phyloP scores from a whole-genome alignment of 2,888 invertebrate genomes.

The Platerodrilus igneus region DNA sequence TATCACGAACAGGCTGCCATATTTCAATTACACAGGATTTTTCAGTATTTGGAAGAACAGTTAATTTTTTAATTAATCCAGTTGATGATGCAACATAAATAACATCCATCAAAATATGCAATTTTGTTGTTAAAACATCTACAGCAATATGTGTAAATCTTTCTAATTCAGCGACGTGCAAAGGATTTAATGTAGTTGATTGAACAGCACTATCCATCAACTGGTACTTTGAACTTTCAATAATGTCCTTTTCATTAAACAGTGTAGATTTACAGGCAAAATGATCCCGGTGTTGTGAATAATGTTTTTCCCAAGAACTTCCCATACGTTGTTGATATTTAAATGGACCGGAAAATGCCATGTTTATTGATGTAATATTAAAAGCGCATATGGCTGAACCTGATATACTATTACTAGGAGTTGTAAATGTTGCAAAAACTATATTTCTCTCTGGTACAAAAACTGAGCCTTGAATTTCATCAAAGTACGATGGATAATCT shows the following conservation, averaged over 20 bases:
- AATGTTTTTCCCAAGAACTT: slow-evolving; percentile 71
- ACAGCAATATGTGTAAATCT: slow-evolving; percentile 74
- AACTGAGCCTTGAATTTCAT: slow-evolving; percentile 81
- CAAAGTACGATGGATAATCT: slow-evolving; percentile 81
- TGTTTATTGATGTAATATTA: slow-evolving; percentile 74
- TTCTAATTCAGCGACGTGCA: slow-evolving; percentile 67
- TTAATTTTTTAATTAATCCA: slow-evolving; percentile 75
- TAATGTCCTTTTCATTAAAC: slow-evolving; percentile 40
- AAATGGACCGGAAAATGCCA: slow-evolving; percentile 80
- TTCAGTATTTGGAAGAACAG: slow-evolving; percentile 63
- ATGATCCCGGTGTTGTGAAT: slow-evolving; percentile 55
- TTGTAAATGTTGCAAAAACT: slow-evolving; percentile 80
- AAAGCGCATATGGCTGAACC: slow-evolving; percentile 91
- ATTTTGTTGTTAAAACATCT: slow-evolving; percentile 72
- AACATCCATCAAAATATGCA: slow-evolving; percentile 65
- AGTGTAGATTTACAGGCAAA: slow-evolving; percentile 56
- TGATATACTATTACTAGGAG: slow-evolving; percentile 79
- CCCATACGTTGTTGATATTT: slow-evolving; percentile 75
- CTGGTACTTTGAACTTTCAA: slow-evolving; percentile 72
- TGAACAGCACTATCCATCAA: slow-evolving; percentile 85
- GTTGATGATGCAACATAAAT: slow-evolving; percentile 75
- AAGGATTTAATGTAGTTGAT: slow-evolving; percentile 63
- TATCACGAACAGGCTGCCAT: slow-evolving; percentile 65
- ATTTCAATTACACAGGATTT: slow-evolving; percentile 81
- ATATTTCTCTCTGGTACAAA: slow-evolving; percentile 73